Base-by-base conservation (phyloP, 2,888 invertebrate species). In the Lottia gigantea region DNA sequence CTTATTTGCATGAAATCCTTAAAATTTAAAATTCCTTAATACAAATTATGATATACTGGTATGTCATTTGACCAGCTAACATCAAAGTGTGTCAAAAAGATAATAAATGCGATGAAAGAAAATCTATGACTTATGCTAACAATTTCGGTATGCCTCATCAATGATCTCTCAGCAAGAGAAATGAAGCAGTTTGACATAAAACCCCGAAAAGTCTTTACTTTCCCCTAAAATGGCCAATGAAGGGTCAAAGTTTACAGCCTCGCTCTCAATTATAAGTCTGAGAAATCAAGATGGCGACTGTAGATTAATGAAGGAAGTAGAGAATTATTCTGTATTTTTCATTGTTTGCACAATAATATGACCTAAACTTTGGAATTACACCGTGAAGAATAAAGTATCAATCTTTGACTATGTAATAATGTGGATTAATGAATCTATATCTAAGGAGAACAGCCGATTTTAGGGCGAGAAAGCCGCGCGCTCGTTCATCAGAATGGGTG, bases 291-390 rank as follows among this genome's bases (percentile, higher is more conserved):
- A 75, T 75, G 75, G 75, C 75, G 71, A 71, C 75, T 66, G 66
- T 73, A 72, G 75, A 75, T 67, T 70, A 67, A 71, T 71, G 71
- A 66, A 75, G 73, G 75, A 75, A 75, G 71, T 73, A 61, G 64
- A 62, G 67, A 46, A 47, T 55, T 69, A 61, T 63, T 40, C 46
- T 70, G 64, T 71, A 63, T 72, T 66, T 62, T 62, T 69, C 69
- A 31, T 40, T 19, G 46, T 45, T 46, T 26, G 64, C 64, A 31
- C 46, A 47, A 64, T 68, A 64, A 62, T 47, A 67, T 46, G 69
- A 72, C 49, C 49, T 16, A 16, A 49, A 19, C 7, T 16, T 19
- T 15, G 49, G 49, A 49, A 49, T 19, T 49, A 49, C 19, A 49
- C 19, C 19, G 19, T 11, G n/a, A 1, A 3, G n/a, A 16, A 49